phyloP scores from a whole-genome alignment of 2,113 vertebrate species.

The Pipra filicauda region DNA sequence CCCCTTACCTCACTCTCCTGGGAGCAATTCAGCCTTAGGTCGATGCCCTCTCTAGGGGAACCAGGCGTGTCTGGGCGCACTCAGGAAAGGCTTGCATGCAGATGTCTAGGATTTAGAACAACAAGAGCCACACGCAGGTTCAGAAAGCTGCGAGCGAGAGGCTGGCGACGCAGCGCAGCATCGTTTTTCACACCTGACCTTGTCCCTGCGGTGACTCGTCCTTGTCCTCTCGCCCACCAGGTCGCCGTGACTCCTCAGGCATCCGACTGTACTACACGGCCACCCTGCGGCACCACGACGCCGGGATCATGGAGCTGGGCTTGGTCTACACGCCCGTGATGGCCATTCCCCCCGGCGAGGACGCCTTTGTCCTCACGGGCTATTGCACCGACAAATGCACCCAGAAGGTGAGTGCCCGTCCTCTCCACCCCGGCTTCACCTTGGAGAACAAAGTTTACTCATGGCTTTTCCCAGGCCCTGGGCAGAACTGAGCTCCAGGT shows the following conservation, averaged over 20 bases:
- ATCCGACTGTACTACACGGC: conserved; percentile 88
- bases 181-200: background rate
- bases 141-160: rapidly evolving
- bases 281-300: conserved; percentile 78
- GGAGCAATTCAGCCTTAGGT: background rate
- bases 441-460: background rate
- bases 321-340: conserved; percentile 92
- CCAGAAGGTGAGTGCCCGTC: conserved; percentile 71
- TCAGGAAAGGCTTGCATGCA: background rate
- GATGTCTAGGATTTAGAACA: background rate
- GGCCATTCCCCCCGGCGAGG: conserved; percentile 88
- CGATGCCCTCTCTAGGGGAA: background rate
- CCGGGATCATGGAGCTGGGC: conserved; percentile 95
- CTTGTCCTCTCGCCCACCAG: conserved; percentile 2
- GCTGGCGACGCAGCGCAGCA: background rate
- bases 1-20: background rate
- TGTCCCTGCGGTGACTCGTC: background rate
- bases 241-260: conserved; percentile 84
- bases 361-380: conserved; percentile 79
- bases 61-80: too few relatives aligned
- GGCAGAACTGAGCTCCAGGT: background rate
- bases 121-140: rapidly evolving
- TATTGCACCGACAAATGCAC: conserved; percentile 94
- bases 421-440: rapidly evolving
- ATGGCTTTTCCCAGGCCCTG: background rate